These are phyloP conservation scores for Halcyon badia DNA, from an alignment of 2,797 vertebrate species.

Conservation along the genomic window DNA sequence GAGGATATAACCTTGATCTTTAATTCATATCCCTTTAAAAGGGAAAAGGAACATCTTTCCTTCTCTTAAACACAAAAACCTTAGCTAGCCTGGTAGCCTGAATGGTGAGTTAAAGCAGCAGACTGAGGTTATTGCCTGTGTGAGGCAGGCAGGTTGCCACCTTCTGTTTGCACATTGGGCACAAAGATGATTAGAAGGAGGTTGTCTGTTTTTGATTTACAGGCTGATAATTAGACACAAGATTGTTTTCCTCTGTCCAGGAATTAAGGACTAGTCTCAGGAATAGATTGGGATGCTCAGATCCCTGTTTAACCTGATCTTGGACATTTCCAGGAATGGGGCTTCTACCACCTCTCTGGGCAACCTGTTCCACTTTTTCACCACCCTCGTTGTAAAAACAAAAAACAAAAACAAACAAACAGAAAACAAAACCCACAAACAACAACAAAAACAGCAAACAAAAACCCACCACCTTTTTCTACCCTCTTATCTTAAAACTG, in stretches of 20 bases:
- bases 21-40: slow-evolving; percentile 29
- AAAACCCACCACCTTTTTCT: too few relatives aligned
- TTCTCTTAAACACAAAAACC: background rate
- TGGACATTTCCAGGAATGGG: background rate
- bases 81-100: background rate
- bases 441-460: too few relatives aligned
- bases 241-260: background rate
- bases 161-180: background rate
- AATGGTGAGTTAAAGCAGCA: background rate
- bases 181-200: background rate
- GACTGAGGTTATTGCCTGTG: background rate
- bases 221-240: background rate
- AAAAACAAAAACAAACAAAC: too few relatives aligned
- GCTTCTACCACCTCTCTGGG: background rate
- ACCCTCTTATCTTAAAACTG: background rate
- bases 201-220: background rate
- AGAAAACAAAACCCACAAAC: too few relatives aligned
- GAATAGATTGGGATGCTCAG: background rate
- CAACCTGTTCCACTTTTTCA: background rate
- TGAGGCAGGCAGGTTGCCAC: background rate
- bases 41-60: background rate
- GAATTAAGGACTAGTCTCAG: background rate
- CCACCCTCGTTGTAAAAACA: background rate
- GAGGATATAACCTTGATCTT: slow-evolving; percentile 37
- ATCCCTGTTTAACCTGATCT: background rate